Conservation (phyloP, 2,888 invertebrate species). For the Pseudoips prasinana region DNA sequence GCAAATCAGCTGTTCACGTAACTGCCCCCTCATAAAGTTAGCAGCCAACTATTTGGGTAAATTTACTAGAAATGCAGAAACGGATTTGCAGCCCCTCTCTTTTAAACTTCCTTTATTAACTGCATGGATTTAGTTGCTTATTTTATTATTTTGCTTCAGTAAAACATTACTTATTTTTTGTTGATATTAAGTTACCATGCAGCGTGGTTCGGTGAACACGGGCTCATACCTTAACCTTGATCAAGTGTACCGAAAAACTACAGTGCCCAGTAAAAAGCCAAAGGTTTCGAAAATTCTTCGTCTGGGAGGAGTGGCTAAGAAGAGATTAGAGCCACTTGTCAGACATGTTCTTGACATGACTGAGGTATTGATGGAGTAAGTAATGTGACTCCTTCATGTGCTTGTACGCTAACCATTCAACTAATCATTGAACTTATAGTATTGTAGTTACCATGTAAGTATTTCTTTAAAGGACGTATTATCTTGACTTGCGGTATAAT, state of each 20-base stretch:
- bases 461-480: no score
- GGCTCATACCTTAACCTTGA: slow-evolving; percentile 85
- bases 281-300: slow-evolving; percentile 83
- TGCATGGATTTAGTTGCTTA: slow-evolving; percentile 14
- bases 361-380: slow-evolving; percentile 42
- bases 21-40: slow-evolving; percentile 29
- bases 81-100: no score
- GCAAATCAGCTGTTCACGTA: slow-evolving; percentile 36
- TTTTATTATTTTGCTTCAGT: slow-evolving; percentile 33
- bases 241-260: slow-evolving; percentile 85
- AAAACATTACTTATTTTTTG: slow-evolving; percentile 48
- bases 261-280: slow-evolving; percentile 76
- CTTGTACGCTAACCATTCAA: slow-evolving; percentile 3
- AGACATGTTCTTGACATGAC: slow-evolving; percentile 30
- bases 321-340: slow-evolving; percentile 46
- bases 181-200: slow-evolving; percentile 78
- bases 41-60: slow-evolving; percentile 20
- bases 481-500: no score
- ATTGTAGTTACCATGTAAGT: no score
- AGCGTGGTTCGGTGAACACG: slow-evolving; percentile 81
- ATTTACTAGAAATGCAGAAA: no score
- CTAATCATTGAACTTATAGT: no score
- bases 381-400: slow-evolving; percentile 26
- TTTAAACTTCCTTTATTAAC: background rate
- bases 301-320: slow-evolving; percentile 65